A percentile compares a stretch with the other conserved stretches of the same genome.
These are phyloP conservation scores for Megaustenia siamemsis DNA, from an alignment of 2,888 invertebrate genomes.

Conservation along the genomic window DNA sequence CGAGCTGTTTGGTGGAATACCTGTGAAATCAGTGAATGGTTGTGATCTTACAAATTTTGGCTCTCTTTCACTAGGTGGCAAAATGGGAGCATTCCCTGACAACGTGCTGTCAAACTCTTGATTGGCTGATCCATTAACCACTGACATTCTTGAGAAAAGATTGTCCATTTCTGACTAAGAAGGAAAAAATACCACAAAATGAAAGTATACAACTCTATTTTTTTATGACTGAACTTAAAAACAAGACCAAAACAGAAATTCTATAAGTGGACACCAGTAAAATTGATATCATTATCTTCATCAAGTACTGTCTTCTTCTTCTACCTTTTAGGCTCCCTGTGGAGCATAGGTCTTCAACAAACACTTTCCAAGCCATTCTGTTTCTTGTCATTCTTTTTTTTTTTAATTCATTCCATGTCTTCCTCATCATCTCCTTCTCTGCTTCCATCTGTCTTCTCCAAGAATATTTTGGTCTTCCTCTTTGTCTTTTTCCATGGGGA, in stretches of 20 bases:
- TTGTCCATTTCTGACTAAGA: not conserved
- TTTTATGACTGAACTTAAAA: not conserved
- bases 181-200: too few species aligned
- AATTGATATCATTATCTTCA: not conserved
- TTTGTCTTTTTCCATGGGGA: too few species aligned
- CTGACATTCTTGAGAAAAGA: not conserved
- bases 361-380: too few species aligned
- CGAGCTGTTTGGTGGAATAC: not conserved
- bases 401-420: too few species aligned
- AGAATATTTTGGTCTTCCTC: too few species aligned
- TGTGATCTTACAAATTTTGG: slow-evolving; percentile 1
- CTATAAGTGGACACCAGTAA: not conserved
- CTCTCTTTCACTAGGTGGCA: not conserved
- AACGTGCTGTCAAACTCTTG: not conserved
- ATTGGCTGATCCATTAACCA: not conserved
- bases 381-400: too few species aligned
- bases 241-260: not conserved
- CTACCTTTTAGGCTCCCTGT: too few species aligned
- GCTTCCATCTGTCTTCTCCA: too few species aligned
- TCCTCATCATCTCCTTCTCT: too few species aligned
- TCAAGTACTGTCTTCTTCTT: not conserved
- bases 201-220: not conserved
- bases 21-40: not conserved
- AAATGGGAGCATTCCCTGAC: not conserved
- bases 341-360: too few species aligned